Percentiles rank a stretch among this genome's conserved stretches.
Conservation (phyloP, 2,797 vertebrate genomes). For the Triplophysa bombifrons region DNA sequence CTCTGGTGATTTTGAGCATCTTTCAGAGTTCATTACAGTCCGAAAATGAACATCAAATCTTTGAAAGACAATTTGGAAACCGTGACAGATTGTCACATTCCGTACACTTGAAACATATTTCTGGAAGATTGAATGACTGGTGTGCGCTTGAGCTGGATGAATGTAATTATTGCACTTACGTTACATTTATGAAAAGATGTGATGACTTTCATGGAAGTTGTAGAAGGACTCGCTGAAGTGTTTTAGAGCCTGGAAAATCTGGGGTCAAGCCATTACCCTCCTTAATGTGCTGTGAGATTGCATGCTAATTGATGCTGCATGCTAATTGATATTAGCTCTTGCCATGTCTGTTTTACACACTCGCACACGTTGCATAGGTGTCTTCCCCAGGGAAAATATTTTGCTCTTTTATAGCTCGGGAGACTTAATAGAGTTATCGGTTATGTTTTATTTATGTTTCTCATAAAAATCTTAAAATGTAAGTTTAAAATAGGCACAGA, state of each 20-base stretch:
- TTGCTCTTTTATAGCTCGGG: background rate
- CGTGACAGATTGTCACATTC: background rate
- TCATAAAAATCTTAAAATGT: background rate
- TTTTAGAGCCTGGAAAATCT: constrained; percentile 59
- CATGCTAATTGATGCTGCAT: constrained; percentile 74
- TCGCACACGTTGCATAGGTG: constrained; percentile 25
- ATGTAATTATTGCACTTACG: constrained; percentile 16
- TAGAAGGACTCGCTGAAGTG: constrained; percentile 60
- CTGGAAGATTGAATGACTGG: background rate
- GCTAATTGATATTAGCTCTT: constrained; percentile 49
- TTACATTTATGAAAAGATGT: constrained; percentile 17
- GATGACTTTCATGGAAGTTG: constrained; percentile 56
- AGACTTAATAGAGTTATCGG: background rate
- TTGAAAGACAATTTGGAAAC: constrained; percentile 7
- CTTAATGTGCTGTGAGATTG: constrained; percentile 82
- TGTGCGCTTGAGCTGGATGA: background rate
- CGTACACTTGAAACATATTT: background rate
- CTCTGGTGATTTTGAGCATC: constrained; percentile 30
- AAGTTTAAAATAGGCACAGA: background rate
- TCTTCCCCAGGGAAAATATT: background rate
- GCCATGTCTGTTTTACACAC: constrained; percentile 35
- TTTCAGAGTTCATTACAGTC: constrained; percentile 33
- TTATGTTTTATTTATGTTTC: background rate
- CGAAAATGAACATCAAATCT: constrained; percentile 18
- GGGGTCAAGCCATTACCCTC: constrained; percentile 75